Base-by-base conservation (phyloP, 2,113 vertebrate species). In the Orientallactaga bullata region DNA sequence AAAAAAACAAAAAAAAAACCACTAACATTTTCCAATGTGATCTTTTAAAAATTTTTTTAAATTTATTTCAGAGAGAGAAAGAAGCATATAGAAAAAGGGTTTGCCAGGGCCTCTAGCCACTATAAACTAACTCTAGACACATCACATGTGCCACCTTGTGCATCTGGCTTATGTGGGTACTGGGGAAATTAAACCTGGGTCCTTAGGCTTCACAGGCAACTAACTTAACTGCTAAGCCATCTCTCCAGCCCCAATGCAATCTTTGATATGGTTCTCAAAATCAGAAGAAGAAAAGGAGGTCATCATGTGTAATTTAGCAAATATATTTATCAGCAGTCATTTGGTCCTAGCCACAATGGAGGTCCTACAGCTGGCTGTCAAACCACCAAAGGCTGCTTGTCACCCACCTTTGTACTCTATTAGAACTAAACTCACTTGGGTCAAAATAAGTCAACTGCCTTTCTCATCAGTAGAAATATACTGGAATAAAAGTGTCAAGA, bases 361-460 rank as follows among this genome's bases (percentile, higher is more conserved):
- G 24, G 1, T 72, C 68, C 84, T 30, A 72, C 83, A 96, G 91
- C 93, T 94, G 93, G 83, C 84, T 89, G 66, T 94, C 94, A 96
- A 77, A 37, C 63, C 77, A 80, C 87, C 88, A 73, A 95, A 88
- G 72, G 79, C 93, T 82, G 93, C 94, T 81, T n/a, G 37, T 88
- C 74, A 71, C 35, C 77, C 87, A 89, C 85, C 89, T 89, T 81
- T 84, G 84, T 81, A 32, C 28, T 83, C 51, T n/a, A 74, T 90
- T 30, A 95, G 69, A 90, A 88, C 51, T 76, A 94, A 83, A 35
- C 81, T 93, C 73, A 78, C 78, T 81, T 85, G 87, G 91, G 93
- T 89, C 91, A 95, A 95, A 96, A 97, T 86, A 94, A 96, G 94
- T 89, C 94, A 95, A 84, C 66, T 81, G 84, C 63, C 65, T 96